Base-by-base conservation (phyloP, 2,113 vertebrate species). In the Hippocampus guttulatus region DNA sequence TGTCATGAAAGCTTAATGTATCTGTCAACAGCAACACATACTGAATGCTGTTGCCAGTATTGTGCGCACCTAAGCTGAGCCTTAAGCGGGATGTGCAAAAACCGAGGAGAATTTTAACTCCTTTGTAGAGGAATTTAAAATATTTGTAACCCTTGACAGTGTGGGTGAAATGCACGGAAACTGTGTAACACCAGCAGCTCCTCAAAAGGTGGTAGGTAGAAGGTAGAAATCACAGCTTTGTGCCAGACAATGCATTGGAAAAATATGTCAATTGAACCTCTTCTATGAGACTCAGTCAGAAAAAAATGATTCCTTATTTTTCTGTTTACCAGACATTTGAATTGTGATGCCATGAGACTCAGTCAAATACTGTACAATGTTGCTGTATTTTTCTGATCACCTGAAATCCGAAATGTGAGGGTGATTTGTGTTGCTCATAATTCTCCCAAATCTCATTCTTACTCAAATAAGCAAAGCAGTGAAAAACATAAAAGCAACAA, bases 131-230 rank as follows among this genome's bases (percentile, higher is more conserved):
- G 27, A 61, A 77, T 87, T 84, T 82, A 52, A 88, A 88, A 86
- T 88, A 90, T 90, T 88, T 81, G 87, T 86, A 81, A 89, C 66
- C 80, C 74, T 75, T 60, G 69, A 73, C 73, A 77, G 61, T 74
- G 51, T 25, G 16, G 61, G 38, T 61, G 54, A 67, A 87, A 78
- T 70, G 67, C 76, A 85, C 77, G 69, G 77, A 81, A 85, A 87
- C 71, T 68, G 69, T 70, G 87, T 73, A 70, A 67, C 55, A 57
- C 63, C 71, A 23, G 68, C 68, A 25, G 14, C 78, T 75, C 67
- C 62, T 78, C 69, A 77, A 84, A 85, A 80, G 69, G 74, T 71
- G 49, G 69, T 71, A 69, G 78, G 80, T 81, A 87, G 78, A 77
- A 74, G 64, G 73, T 84, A 73, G 71, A 80, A 81, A 82, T 81